Conservation (phyloP, 2,797 vertebrate genomes). For the Coracias cyanogaster region DNA sequence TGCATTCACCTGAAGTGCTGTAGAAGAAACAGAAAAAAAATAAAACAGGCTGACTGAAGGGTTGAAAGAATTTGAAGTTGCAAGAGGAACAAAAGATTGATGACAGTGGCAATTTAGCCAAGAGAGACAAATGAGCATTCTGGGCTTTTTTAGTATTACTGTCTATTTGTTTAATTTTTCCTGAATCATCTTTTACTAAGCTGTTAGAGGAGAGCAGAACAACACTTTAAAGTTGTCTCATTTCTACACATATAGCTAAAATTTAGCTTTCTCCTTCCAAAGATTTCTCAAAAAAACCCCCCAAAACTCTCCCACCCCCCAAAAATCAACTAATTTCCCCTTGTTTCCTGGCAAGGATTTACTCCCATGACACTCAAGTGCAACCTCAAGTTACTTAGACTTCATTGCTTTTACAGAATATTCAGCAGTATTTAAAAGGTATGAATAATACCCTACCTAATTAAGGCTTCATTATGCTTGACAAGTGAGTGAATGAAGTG, state of each 20-base stretch:
- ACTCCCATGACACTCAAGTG: background rate
- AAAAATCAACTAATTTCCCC: background rate
- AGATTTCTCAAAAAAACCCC: background rate
- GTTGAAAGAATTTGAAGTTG: background rate
- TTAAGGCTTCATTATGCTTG: constrained; percentile 26
- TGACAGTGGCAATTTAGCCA: background rate
- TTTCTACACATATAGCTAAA: background rate
- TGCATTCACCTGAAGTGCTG: background rate
- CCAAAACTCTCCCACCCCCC: background rate
- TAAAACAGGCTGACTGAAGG: background rate
- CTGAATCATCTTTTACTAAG: background rate
- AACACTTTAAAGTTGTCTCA: background rate
- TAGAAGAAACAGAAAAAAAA: background rate
- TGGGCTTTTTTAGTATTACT: background rate
- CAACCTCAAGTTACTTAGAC: background rate
- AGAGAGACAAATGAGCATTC: background rate
- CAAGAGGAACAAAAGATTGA: background rate
- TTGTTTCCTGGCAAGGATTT: constrained; percentile 3
- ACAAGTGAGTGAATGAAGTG: background rate
- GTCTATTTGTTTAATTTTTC: background rate
- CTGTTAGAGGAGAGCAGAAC: background rate
- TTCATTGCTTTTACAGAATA: constrained; percentile 5
- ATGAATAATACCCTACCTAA: constrained; percentile 22
- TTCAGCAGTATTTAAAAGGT: constrained; percentile 7
- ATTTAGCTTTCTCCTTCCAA: background rate